Conservation (phyloP, 1,140 invertebrate species). For the Chymomyza costata region DNA sequence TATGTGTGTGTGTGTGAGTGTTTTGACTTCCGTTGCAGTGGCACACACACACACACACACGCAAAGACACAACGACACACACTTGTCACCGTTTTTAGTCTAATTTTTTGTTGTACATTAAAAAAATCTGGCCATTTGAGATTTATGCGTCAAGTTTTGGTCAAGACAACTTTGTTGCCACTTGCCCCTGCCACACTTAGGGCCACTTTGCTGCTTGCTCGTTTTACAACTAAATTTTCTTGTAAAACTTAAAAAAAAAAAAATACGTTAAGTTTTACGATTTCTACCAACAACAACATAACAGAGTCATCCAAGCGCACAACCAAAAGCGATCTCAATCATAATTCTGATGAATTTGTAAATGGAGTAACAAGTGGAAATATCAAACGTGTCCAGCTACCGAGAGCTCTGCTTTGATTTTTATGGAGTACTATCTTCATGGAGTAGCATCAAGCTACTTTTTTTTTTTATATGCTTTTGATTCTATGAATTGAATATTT, state of each 20-base stretch:
- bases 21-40: constrained; percentile 58
- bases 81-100: constrained; percentile 59
- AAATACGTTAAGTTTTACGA: constrained; percentile 53
- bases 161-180: constrained; percentile 41
- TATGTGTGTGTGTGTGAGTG: background rate
- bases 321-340: constrained; percentile 58
- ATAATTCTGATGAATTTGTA: constrained; percentile 68
- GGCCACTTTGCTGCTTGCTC: constrained; percentile 21
- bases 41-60: constrained; percentile 16
- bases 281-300: constrained; percentile 8
- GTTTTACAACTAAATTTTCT: constrained; percentile 69
- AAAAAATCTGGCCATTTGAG: constrained; percentile 42
- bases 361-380: constrained; percentile 73
- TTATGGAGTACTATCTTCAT: constrained; percentile 28
- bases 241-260: no score
- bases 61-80: constrained; percentile 20
- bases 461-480: constrained; percentile 53
- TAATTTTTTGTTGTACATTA: constrained; percentile 55
- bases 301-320: background rate
- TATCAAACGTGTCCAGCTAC: constrained; percentile 4
- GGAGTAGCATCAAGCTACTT: constrained; percentile 9
- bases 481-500: constrained; percentile 55
- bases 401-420: constrained; percentile 23
- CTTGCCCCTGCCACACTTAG: constrained; percentile 49
- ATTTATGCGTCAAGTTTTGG: constrained; percentile 50